Evolutionary conservation across 2,113 vertebrate genomes (phyloP), one percentile per base, ranked within the genome.

Genomic region (Pandion haliaetus): DNA sequence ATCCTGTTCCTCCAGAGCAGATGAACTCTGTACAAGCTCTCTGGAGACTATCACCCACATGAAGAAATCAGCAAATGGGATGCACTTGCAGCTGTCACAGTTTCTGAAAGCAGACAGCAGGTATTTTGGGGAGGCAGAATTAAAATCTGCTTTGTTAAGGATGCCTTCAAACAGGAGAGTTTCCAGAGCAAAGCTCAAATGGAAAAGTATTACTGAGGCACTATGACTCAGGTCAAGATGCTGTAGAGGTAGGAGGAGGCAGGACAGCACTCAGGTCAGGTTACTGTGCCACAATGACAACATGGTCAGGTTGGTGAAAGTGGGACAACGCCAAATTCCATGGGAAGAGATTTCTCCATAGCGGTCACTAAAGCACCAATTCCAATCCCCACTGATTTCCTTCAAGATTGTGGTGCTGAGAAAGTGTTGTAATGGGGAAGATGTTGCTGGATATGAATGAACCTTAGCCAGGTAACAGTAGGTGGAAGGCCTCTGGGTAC

Each of bases 261-360:
- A 93, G 65, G 76, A 91, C 29, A 98, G 97, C 67, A 98, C 86
- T 1, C 49, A 19, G 26, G 95, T 97, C 89, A 98, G 57, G 63
- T 98, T 98, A 91, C 98, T 98, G 50, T 10, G 96, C 18, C 93
- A 97, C 67, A 98, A 94, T 52, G 85, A 94, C 65, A 98, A 77
- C 69, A 10, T 0, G 3, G 34, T 11, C 40, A 98, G 92, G 20
- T 85, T 93, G 52, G 49, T 85, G 81, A 98, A 40, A 44, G 4
- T 26, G 82, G 81, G 84, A 98, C 97, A 61, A 49, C 94, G 63
- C 77, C 83, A 9, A 95, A 59, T 61, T 42, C 25, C 44, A 96
- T 83, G 0, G 3, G 26, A 47, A 98, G 65, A 42, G 6, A 3
- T 63, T 34, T 15, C 94, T 28, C 44, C 67, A 86, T 93, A 98